These are phyloP conservation scores for Rhabdornis inornatus DNA, from an alignment of 2,113 vertebrate genomes.

Conservation along the genomic window DNA sequence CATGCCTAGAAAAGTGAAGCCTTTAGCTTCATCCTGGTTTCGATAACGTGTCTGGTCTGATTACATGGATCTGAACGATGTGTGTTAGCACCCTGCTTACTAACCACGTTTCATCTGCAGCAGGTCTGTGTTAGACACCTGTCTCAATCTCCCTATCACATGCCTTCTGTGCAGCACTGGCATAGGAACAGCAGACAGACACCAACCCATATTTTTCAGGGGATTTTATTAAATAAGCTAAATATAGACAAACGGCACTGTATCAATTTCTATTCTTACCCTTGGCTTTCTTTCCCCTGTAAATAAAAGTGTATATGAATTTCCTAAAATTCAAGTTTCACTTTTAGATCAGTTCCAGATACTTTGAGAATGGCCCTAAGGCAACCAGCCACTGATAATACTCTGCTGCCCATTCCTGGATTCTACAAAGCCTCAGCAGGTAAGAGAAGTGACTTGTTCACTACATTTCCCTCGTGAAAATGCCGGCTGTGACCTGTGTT, in stretches of 20 bases:
- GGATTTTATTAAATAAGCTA: background rate
- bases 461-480: background rate
- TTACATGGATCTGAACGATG: background rate
- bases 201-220: background rate
- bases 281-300: background rate
- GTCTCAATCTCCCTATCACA: background rate
- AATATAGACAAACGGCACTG: background rate
- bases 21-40: conserved; percentile 10
- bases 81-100: conserved; percentile 7
- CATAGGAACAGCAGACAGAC: conserved; percentile 10
- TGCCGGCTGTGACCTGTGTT: background rate
- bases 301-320: background rate
- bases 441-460: background rate
- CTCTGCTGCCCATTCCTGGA: background rate
- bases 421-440: background rate
- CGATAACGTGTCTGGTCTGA: background rate
- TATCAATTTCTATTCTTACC: background rate
- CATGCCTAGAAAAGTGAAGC: background rate
- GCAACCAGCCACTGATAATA: background rate
- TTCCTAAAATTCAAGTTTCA: background rate
- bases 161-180: conserved; percentile 6
- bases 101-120: conserved; percentile 45
- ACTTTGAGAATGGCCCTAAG: background rate
- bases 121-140: conserved; percentile 39
- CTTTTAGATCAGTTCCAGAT: background rate